Evolutionary conservation across 2,797 vertebrate species (phyloP), one percentile per base, ranked within the genome.

Genomic region (Hydrophis major): DNA sequence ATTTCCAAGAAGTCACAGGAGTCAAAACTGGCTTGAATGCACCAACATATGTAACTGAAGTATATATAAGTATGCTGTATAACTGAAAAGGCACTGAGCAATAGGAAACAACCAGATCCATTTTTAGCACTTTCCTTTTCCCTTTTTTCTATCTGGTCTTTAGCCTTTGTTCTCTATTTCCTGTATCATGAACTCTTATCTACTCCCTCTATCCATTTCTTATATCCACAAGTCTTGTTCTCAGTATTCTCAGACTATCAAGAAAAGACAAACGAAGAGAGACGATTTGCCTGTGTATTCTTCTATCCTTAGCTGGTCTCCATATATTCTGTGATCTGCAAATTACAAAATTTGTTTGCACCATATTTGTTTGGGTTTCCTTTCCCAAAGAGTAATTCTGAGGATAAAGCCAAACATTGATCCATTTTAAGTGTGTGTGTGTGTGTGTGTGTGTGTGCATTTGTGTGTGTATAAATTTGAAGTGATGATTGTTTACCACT

Each of bases 401-500:
- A 16, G 14, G 53, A 25, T 22, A 50, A 55, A 88, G 93, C 28
- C 42, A 93, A 37, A 93, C 16, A 50, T 56, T 2, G 20, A 78
- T 13, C 16, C 1, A 37, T 74, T 55, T 2, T 74, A 6, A 59
- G 6, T 28, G 53, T 90, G 87, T 27, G 16, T 56, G 4, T 94
- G 8, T 86, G 32, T 22, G 42, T 27, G n/a, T 56, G 3, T 28
- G 59, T 90, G 87, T 60, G 32, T 20, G 25, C n/a, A 6, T 37
- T 47, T 89, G 87, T 32, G 92, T 94, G 8, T 86, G 59, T 25
- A 94, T 66, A 92, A 93, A 94, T 66, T 6, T 28, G 66, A 91
- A 47, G 60, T 87, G 90, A 42, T 88, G 88, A 87, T 6, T 56
- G 16, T 37, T 60, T 92, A 20, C 27, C 88, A 89, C 42, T 86